Conservation (phyloP, 2,113 vertebrate species). For the Emydocephalus ijimae region DNA sequence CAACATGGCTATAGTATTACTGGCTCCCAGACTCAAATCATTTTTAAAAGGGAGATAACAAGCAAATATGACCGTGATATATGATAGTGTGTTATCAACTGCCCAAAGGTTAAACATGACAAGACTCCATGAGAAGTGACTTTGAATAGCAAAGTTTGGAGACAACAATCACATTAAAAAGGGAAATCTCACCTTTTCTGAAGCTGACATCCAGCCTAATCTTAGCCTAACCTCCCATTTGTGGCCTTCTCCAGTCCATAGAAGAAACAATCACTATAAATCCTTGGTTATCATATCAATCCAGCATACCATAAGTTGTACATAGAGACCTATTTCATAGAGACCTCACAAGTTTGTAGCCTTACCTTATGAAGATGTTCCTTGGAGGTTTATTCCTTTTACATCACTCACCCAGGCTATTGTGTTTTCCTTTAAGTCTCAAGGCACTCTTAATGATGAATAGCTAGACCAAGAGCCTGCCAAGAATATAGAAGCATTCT, state of each 20-base stretch:
- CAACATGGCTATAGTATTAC: background rate
- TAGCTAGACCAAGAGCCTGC: slow-evolving; percentile 8
- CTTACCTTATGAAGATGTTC: background rate
- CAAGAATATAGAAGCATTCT: slow-evolving; percentile 18
- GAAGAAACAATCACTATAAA: no score
- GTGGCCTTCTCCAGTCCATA: background rate
- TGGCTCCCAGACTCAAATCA: background rate
- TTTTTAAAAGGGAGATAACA: background rate
- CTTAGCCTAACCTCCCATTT: background rate
- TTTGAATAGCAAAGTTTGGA: background rate
- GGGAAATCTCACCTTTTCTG: background rate
- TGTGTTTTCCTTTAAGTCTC: slow-evolving; percentile 20
- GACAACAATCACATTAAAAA: background rate
- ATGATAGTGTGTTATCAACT: background rate
- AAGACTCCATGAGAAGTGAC: background rate
- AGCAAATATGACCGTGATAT: no score
- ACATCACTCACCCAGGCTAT: background rate
- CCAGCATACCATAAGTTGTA: background rate
- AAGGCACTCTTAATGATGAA: slow-evolving; percentile 22
- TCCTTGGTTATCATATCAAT: background rate
- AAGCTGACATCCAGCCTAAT: background rate
- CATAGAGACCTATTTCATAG: background rate
- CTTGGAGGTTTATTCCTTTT: slow-evolving; percentile 12
- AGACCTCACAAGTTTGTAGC: background rate
- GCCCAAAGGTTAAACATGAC: background rate